Conservation (phyloP, 2,797 vertebrate species). For the Sebastes matsubarae region DNA sequence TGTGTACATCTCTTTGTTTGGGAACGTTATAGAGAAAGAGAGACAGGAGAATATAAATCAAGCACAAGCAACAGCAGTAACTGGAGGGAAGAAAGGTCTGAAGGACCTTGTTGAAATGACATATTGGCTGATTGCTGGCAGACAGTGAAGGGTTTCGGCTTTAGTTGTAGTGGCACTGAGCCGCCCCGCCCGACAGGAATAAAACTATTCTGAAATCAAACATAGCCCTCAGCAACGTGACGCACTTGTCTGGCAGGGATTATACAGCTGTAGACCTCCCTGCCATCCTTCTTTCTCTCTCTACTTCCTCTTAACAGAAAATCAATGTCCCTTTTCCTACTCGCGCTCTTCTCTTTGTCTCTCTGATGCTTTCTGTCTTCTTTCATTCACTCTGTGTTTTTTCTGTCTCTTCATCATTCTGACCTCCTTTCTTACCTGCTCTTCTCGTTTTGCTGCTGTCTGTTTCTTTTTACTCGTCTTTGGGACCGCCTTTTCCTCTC, state of each 20-base stretch:
- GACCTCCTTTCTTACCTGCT: background rate
- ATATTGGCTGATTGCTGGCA: background rate
- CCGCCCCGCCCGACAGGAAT: background rate
- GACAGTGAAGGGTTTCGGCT: background rate
- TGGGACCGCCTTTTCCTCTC: background rate
- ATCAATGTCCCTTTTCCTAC: conserved; percentile 5
- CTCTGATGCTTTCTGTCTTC: background rate
- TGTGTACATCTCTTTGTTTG: background rate
- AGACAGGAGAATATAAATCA: background rate
- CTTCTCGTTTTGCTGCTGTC: background rate
- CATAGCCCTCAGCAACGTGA: background rate
- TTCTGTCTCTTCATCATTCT: background rate
- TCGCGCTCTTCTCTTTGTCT: background rate
- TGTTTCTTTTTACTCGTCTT: background rate
- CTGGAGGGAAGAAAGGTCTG: background rate
- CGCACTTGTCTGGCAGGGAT: background rate
- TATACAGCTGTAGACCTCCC: background rate
- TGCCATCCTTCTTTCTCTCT: background rate
- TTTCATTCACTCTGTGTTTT: background rate
- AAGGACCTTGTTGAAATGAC: background rate
- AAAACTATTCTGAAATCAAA: background rate
- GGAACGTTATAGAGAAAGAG: background rate
- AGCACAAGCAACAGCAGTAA: background rate
- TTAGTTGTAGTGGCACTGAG: background rate
- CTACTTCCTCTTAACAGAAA: conserved; percentile 9